A percentile compares a stretch with the other conserved stretches of the same genome.
These are phyloP conservation scores for Paradoxurus hermaphroditus DNA, from an alignment of 2,113 vertebrate species.

Conservation along the genomic window DNA sequence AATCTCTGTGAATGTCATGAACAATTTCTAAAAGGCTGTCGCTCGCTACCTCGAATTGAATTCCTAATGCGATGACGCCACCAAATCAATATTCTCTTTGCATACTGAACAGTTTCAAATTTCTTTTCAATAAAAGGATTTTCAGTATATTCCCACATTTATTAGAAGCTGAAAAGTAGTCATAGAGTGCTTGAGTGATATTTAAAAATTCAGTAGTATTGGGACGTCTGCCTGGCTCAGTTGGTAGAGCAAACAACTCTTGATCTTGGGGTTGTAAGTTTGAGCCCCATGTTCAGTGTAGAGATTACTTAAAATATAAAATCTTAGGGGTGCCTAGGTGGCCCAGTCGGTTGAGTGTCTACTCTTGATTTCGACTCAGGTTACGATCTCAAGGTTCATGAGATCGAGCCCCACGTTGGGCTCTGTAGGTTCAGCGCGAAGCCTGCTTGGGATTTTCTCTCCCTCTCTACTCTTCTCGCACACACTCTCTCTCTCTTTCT, in stretches of 20 bases:
- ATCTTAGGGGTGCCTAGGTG: neutral
- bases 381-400: too few relatives aligned
- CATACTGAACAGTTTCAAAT: neutral
- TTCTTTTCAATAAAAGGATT: neutral
- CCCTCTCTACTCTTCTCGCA: too few relatives aligned
- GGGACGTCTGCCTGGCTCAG: neutral
- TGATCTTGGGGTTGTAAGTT: neutral
- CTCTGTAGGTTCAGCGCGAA: too few relatives aligned
- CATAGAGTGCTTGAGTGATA: neutral
- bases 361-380: too few relatives aligned
- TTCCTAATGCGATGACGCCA: neutral
- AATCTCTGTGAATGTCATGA: neutral
- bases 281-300: neutral
- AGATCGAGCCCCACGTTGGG: too few relatives aligned
- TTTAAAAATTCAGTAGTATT: neutral
- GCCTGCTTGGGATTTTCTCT: too few relatives aligned
- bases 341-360: too few relatives aligned
- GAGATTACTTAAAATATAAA: neutral
- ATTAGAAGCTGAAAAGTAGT: neutral
- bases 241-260: neutral
- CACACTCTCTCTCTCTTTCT: too few relatives aligned
- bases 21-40: neutral
- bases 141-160: neutral
- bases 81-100: neutral
- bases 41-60: neutral